These are phyloP conservation scores for Drosophila nigrodunni DNA, from an alignment of 1,140 invertebrate species.

Conservation along the genomic window DNA sequence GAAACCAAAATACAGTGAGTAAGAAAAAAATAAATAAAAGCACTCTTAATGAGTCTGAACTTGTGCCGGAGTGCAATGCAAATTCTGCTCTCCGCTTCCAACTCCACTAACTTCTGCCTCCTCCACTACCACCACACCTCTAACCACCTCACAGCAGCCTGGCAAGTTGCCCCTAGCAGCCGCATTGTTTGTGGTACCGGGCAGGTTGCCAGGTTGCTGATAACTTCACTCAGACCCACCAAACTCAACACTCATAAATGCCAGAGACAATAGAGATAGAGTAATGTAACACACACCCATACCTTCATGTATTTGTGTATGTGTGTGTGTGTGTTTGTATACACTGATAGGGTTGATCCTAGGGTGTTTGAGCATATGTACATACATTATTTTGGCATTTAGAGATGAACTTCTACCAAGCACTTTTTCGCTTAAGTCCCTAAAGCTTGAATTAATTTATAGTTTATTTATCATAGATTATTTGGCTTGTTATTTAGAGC, in stretches of 20 bases:
- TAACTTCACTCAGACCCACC: constrained; percentile 5
- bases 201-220: constrained; percentile 27
- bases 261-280: constrained; percentile 22
- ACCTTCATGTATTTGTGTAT: too few species aligned
- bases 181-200: constrained; percentile 25
- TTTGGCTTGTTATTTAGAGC: too few species aligned
- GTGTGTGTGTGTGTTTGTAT: neutral
- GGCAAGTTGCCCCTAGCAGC: constrained; percentile 24
- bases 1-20: neutral
- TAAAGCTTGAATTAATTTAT: neutral
- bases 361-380: neutral
- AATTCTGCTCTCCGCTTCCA: neutral
- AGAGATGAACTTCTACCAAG: neutral
- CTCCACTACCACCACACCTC: neutral
- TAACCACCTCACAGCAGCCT: neutral
- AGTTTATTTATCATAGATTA: too few species aligned
- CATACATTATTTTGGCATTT: neutral
- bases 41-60: constrained; percentile 60
- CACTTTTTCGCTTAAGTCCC: neutral
- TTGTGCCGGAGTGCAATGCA: constrained; percentile 41
- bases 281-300: constrained; percentile 8
- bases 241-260: constrained; percentile 32
- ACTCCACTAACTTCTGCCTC: too few species aligned
- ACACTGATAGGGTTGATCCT: constrained; percentile 1
- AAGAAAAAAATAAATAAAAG: constrained; percentile 1